Evolutionary conservation across 2,113 vertebrate species (phyloP).

Genomic region (Siphamia tubifer): DNA sequence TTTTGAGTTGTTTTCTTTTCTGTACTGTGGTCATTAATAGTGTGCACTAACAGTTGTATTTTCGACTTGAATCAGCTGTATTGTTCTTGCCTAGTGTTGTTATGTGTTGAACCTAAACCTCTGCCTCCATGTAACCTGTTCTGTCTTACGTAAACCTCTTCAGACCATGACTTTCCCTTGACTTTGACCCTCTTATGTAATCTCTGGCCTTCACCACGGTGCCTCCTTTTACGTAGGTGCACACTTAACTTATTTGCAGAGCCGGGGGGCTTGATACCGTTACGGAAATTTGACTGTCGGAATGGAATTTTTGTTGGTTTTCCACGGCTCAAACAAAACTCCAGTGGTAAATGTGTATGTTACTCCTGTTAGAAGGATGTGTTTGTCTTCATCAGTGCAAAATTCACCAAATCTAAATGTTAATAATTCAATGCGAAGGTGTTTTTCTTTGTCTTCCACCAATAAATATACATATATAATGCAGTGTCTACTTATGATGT

Average conservation of each 20-base stretch:
- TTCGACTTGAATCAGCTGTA: too few species aligned
- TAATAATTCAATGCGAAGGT: too few species aligned
- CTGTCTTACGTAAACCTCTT: constrained; percentile 21
- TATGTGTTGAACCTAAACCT: too few species aligned
- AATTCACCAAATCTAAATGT: too few species aligned
- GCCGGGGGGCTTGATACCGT: neutral
- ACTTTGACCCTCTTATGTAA: constrained; percentile 40
- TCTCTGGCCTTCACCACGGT: neutral
- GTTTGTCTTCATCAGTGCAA: neutral
- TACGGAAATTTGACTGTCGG: too few species aligned
- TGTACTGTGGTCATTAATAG: too few species aligned
- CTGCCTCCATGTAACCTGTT: neutral
- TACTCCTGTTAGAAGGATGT: neutral
- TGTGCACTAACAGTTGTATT: too few species aligned
- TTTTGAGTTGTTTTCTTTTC: too few species aligned
- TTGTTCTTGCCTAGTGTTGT: too few species aligned
- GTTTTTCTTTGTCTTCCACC: too few species aligned
- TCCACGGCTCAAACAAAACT: neutral
- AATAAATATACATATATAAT: too few species aligned
- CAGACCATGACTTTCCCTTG: constrained; percentile 2
- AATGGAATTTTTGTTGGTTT: neutral
- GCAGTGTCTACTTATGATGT: too few species aligned
- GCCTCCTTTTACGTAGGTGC: neutral
- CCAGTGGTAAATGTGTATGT: neutral
- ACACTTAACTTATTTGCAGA: constrained; percentile 5